Base-by-base conservation (phyloP, 2,888 invertebrate species). In the Netelia fuscicornis region DNA sequence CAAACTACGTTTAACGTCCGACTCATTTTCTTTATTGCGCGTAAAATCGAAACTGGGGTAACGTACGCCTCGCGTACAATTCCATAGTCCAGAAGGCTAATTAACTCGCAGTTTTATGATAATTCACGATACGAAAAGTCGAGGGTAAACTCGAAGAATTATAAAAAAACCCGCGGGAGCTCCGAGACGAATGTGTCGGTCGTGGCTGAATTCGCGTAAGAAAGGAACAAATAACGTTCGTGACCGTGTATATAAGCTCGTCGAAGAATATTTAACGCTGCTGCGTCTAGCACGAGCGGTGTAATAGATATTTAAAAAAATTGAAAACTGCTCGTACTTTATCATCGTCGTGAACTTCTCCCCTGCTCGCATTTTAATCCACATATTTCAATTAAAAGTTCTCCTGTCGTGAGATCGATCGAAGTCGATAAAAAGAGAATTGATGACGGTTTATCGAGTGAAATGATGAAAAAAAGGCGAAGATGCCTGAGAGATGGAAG, bases 71-170 rank as follows among this genome's bases (percentile, higher is more conserved):
- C 25, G 60, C 52, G 78, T 72, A 25, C 37, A 58, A 79, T 65
- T 82, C 78, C 83, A 83, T 84, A 84, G 76, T 72, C 75, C 13
- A 13, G 48, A 52, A 56, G 62, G 71, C 71, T 87, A 89, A 88
- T 89, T 86, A 87, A 85, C 86, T 81, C 67, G 67, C 70, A 79
- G 48, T 87, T 89, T 88, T 87, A 86, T 42, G 85, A 86, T 84
- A 86, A 84, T 52, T 54, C 23, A 25, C 82, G 79, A 78, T 77
- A 79, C 60, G 56, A 56, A 74, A 58, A 44, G 20, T 13, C n/a
- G 64, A 42, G 52, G 30, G 37, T 13, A 83, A 60, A 72, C 54
- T 37, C 52, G 68, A 64, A 48, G 37, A 71, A 42, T 17, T 30
- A n/a, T 64, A 72, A 64, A 70, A 60, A 54, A 71, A 78, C 37